Base-by-base conservation (phyloP, 2,797 vertebrate genomes). In the Ctenopoma kingsleyae region DNA sequence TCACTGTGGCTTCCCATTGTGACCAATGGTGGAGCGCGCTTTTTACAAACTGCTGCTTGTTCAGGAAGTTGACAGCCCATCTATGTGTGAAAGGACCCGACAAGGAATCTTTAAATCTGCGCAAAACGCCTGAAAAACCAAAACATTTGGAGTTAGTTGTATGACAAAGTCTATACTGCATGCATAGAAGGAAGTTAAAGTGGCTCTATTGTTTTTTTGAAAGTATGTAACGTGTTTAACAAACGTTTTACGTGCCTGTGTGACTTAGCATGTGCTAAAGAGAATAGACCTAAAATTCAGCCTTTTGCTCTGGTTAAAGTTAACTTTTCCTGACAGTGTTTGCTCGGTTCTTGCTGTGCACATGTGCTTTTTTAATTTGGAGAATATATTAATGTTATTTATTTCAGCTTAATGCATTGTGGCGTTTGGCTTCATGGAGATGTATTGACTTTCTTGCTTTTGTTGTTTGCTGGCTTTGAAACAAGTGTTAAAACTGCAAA, bases 11-110 rank as follows among this genome's bases (percentile, higher is more conserved):
- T 35, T 83, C 9, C 35, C 10, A 0, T 50, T 57, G 7, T 13
- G 73, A 65, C 95, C 94, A 95, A 94, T 95, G 13, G 64, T 10
- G 72, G 76, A 35, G 50, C 54, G 84, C 76, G 91, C 89, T 91
- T 94, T 90, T 92, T 95, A 93, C 91, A 94, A 95, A 95, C 80
- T 64, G 63, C 60, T 41, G 25, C 9, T 9, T 59, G 67, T 75
- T 53, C 91, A 88, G 94, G 93, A 95, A 94, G 90, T 91, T 91
- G 62, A 72, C 78, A 85, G 61, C 11, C 12, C 4, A 22, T 43
- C 60, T 36, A 20, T 3, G 16, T 43, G 30, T 55, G 62, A 73
- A 67, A 63, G 32, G 52, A 72, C 64, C 3, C 8, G 65, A 50
- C 50, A 23, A 70, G 53, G 63, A 48, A 22, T 67, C 70, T 81